Conservation (phyloP, 2,797 vertebrate genomes). For the Myotis findleyi region DNA sequence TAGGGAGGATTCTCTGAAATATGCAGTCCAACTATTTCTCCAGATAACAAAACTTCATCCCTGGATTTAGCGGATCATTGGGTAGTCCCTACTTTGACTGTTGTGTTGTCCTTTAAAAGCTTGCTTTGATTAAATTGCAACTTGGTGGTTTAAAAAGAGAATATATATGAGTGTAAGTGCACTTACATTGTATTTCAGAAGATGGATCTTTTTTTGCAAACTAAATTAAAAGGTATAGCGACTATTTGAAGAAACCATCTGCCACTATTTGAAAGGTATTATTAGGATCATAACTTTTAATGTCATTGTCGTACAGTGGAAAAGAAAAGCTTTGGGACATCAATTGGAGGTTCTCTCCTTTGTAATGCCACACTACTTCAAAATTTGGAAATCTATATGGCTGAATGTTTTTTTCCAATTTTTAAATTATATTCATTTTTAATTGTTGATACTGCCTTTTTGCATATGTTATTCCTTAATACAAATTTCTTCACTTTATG, state of each 20-base stretch:
- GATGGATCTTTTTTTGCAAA: conserved; percentile 57
- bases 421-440: conserved; percentile 4
- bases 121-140: conserved; percentile 54
- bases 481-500: conserved; percentile 28
- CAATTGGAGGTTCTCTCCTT: not conserved
- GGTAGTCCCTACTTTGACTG: not conserved
- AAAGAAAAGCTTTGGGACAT: conserved; percentile 45
- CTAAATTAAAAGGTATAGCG: conserved; percentile 61
- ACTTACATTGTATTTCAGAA: conserved; percentile 66
- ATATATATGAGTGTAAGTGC: not conserved
- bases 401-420: conserved; percentile 10
- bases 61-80: not conserved
- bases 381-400: conserved; percentile 43
- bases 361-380: not conserved
- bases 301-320: conserved; percentile 40
- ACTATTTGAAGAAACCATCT: conserved; percentile 65
- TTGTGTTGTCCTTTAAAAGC: not conserved
- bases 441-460: not conserved
- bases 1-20: conserved; percentile 29
- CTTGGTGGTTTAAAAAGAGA: conserved; percentile 52
- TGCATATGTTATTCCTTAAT: not conserved
- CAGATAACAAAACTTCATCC: conserved; percentile 8
- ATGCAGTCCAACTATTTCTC: not conserved
- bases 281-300: conserved; percentile 74
- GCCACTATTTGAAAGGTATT: conserved; percentile 63